Evolutionary conservation across 1,140 invertebrate species (phyloP), one percentile per base, ranked within the genome.

Genomic region (Bemisia tabaci): DNA sequence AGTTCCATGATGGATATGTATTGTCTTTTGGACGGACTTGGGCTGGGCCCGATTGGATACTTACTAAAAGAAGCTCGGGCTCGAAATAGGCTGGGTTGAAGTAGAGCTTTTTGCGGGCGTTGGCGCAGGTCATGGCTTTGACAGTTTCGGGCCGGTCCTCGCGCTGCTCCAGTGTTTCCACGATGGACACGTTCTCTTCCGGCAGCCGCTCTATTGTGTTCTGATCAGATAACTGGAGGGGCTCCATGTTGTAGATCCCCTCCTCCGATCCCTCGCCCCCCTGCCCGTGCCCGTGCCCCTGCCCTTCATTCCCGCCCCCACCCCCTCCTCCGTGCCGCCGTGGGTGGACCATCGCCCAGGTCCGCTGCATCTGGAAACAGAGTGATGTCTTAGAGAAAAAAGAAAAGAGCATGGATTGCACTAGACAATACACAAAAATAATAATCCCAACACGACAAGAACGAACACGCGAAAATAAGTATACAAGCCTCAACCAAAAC

Each of bases 81-180:
- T 94, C 90, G 73, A 94, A 92, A 73, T 91, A 92, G 1, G 90
- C 88, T 1, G 90, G 90, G 76, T 92, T 92, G 71, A 94, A 92
- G 73, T 92, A 92, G 0, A 92, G 79, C 72, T 92, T 92, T 67
- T 87, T 83, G 65, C 89, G 79, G 11, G 86, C 84, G 65, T 81
- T 84, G 11, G 85, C 77, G 70, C 82, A 82, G 22, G 79, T 80
- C 68, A 87, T 85, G 62, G 83, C 81, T 69, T 82, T 76, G 1
- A 85, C 76, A 62, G 82, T 82, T 70, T 86, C 84, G 64, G 84
- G 75, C 62, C 79, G 78, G 61, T 86, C 84, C 62, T 87, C 81
- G 62, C 78, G 70, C 39, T 75, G 75, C 73, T 87, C 89, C 39
- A 85, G 80, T 12, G 89, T 91, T 77, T 92, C 90, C 1, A 91